Evolutionary conservation across 2,888 invertebrate genomes (phyloP).

Genomic region (Tinea pellionella): DNA sequence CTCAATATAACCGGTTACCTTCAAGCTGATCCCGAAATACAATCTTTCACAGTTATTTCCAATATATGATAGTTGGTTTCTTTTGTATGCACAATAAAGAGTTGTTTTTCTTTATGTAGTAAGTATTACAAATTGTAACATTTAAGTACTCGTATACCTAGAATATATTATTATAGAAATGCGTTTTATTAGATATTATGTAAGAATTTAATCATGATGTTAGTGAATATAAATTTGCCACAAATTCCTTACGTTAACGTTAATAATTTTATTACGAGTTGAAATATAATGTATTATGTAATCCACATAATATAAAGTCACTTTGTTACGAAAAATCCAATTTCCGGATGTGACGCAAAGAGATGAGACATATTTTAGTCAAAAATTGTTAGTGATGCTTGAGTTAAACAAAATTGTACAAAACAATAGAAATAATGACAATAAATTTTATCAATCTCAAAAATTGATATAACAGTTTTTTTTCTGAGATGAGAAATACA

Average conservation of each 20-base stretch:
- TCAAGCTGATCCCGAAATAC: no score
- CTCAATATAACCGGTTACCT: no score
- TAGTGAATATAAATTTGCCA: background rate
- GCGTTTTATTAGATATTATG: background rate
- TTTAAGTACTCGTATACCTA: background rate
- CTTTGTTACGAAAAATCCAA: background rate
- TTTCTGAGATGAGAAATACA: no score
- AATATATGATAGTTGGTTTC: no score
- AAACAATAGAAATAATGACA: background rate
- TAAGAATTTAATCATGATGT: background rate
- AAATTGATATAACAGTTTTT: no score
- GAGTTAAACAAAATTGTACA: background rate
- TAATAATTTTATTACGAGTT: background rate
- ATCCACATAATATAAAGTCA: background rate
- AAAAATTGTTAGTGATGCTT: background rate
- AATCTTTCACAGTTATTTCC: no score
- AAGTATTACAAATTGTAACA: background rate
- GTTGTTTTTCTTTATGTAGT: no score
- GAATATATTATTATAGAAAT: background rate
- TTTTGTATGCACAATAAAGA: no score
- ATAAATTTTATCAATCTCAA: background rate
- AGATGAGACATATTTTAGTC: background rate
- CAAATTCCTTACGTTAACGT: background rate
- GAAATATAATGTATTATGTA: background rate
- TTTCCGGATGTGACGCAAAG: background rate